phyloP scores from a whole-genome alignment of 2,797 vertebrate genomes.

The Leptodactylus fallax region DNA sequence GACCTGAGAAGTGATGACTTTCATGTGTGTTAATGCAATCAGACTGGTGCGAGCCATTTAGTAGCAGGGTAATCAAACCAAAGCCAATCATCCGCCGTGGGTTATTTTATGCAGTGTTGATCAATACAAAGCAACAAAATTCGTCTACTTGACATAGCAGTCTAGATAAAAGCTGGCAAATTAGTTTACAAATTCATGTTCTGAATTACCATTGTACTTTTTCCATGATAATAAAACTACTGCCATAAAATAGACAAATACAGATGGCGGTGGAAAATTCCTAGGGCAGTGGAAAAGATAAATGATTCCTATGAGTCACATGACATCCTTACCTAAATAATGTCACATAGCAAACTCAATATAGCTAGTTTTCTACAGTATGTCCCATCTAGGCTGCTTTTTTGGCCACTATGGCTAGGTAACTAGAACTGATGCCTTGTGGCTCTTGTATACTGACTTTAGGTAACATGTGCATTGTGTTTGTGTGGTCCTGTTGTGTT shows the following conservation, averaged over 20 bases:
- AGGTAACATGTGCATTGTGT: too few species aligned
- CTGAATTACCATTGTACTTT: slow-evolving; percentile 20
- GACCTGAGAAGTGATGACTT: neutral
- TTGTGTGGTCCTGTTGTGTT: too few species aligned
- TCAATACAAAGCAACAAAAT: slow-evolving; percentile 19
- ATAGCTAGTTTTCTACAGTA: neutral
- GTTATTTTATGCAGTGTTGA: slow-evolving; percentile 12
- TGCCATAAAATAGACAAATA: slow-evolving; percentile 37
- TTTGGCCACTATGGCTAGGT: neutral
- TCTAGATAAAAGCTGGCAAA: slow-evolving; percentile 63
- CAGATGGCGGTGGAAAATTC: slow-evolving; percentile 19
- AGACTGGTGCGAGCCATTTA: neutral
- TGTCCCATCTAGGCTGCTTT: neutral
- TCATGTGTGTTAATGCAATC: slow-evolving; percentile 22
- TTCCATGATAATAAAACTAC: slow-evolving; percentile 48
- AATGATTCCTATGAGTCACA: neutral
- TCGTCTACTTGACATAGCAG: slow-evolving; percentile 64
- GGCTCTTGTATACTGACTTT: neutral
- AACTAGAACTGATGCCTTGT: neutral
- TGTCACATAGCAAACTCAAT: neutral
- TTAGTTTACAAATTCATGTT: slow-evolving; percentile 29
- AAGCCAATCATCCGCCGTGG: neutral
- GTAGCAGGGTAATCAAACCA: neutral
- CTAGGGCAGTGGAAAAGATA: neutral
- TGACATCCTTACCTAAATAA: neutral